Evolutionary conservation across 2,888 invertebrate genomes (phyloP).

Genomic region (Stenchaetothrips biformis): DNA sequence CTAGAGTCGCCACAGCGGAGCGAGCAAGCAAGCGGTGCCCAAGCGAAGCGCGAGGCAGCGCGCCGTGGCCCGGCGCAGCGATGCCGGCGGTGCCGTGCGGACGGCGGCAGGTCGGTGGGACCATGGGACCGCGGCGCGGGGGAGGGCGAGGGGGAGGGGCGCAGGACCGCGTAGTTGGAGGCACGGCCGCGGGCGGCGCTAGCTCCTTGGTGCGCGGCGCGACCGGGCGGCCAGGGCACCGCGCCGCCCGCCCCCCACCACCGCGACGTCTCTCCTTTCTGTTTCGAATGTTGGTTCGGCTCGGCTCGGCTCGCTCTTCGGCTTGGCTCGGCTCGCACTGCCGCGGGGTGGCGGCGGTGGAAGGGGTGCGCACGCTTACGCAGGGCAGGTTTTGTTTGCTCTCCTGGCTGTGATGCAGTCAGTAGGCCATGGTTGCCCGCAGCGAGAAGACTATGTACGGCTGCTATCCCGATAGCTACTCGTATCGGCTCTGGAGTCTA

Average conservation of each 20-base stretch:
- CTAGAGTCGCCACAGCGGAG: background rate
- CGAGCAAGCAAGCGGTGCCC: background rate
- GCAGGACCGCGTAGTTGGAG: background rate
- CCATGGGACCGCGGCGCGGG: background rate
- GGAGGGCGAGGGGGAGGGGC: background rate
- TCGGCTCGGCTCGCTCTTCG: background rate
- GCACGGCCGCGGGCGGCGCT: constrained; percentile 12
- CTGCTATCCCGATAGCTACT: constrained; percentile 66
- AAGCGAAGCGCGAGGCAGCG: background rate
- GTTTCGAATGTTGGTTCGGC: background rate
- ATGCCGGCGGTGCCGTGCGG: background rate
- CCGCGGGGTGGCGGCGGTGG: constrained; percentile 30
- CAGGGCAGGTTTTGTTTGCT: constrained; percentile 32
- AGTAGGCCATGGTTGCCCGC: constrained; percentile 79
- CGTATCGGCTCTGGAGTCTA: constrained; percentile 70
- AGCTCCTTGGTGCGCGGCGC: background rate
- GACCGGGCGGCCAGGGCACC: background rate
- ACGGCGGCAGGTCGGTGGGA: background rate
- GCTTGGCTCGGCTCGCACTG: constrained; percentile 11
- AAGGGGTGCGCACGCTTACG: constrained; percentile 32
- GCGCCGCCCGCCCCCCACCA: constrained; percentile 12
- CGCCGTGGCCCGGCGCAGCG: background rate
- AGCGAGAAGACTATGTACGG: constrained; percentile 58
- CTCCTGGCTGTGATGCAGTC: constrained; percentile 48
- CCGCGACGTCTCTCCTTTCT: background rate